Conservation (phyloP, 1,140 invertebrate genomes). For the Drosophila nebulosa region DNA sequence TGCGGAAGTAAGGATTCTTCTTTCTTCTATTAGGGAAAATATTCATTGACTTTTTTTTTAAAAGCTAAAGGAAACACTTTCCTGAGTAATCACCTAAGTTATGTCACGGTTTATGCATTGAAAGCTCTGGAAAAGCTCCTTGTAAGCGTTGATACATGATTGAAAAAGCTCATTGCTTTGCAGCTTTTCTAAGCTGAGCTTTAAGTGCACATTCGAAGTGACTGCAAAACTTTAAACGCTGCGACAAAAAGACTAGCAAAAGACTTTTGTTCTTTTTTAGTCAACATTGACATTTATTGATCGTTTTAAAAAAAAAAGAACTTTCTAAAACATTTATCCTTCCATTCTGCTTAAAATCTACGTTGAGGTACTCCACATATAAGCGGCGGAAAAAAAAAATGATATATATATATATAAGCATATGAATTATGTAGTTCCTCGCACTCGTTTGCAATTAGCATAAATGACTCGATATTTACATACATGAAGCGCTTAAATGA, state of each 20-base stretch:
- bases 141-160: too few relatives aligned
- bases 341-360: conserved; percentile 52
- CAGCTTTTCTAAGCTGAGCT: too few relatives aligned
- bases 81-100: too few relatives aligned
- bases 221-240: neutral
- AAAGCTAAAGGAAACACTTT: too few relatives aligned
- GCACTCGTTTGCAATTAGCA: conserved; percentile 50
- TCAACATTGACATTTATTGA: conserved; percentile 12
- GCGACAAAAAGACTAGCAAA: neutral
- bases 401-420: conserved; percentile 6
- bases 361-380: conserved; percentile 66
- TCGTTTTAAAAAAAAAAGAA: conserved; percentile 6
- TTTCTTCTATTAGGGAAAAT: too few relatives aligned
- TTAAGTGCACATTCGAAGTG: neutral
- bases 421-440: conserved; percentile 25
- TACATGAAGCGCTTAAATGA: conserved; percentile 73
- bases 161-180: too few relatives aligned
- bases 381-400: conserved; percentile 52
- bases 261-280: neutral
- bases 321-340: conserved; percentile 18
- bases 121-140: too few relatives aligned
- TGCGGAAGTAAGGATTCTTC: too few relatives aligned
- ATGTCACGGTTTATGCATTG: too few relatives aligned
- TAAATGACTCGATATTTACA: conserved; percentile 79
- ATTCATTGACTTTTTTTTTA: too few relatives aligned